Percentiles rank a stretch among this genome's conserved stretches.
These are phyloP conservation scores for Melinaea marsaeus DNA, from an alignment of 2,888 invertebrate species.

Conservation along the genomic window DNA sequence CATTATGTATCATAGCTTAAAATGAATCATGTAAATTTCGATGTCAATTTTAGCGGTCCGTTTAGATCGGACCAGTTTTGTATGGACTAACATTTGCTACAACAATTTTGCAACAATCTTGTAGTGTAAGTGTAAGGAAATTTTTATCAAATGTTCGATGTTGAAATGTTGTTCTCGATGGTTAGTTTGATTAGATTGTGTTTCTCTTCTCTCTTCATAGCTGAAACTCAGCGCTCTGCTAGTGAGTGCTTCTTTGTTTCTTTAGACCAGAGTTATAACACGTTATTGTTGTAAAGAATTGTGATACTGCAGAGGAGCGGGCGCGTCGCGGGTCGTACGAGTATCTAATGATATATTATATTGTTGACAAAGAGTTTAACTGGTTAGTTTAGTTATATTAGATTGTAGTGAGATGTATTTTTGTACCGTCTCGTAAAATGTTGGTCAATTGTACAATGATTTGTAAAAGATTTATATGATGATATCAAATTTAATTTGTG, in stretches of 20 bases:
- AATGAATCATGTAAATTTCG: constrained; percentile 69
- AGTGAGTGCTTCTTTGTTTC: constrained; percentile 24
- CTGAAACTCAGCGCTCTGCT: constrained; percentile 27
- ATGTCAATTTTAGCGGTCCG: constrained; percentile 73
- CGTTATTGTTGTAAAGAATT: constrained; percentile 61
- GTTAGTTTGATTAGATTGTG: constrained; percentile 51
- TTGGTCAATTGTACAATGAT: constrained; percentile 60
- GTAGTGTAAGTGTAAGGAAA: constrained; percentile 48
- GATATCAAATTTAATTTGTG: constrained; percentile 48
- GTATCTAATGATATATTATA: constrained; percentile 14
- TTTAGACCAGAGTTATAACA: constrained; percentile 17
- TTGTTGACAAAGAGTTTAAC: constrained; percentile 31
- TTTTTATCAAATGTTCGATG: constrained; percentile 63
- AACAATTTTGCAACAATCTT: constrained; percentile 60
- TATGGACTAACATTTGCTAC: constrained; percentile 64
- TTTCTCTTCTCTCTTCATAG: constrained; percentile 37
- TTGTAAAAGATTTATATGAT: constrained; percentile 31
- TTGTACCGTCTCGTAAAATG: constrained; percentile 58
- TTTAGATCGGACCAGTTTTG: constrained; percentile 57
- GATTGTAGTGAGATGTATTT: constrained; percentile 69
- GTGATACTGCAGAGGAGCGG: constrained; percentile 58
- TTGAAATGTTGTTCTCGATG: constrained; percentile 49
- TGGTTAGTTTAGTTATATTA: constrained; percentile 61
- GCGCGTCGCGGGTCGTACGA: constrained; percentile 43
- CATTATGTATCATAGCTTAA: constrained; percentile 71